A percentile compares a stretch with the other conserved stretches of the same genome.
phyloP scores from a whole-genome alignment of 2,888 invertebrate species.

The Microctonus aethiopoides region DNA sequence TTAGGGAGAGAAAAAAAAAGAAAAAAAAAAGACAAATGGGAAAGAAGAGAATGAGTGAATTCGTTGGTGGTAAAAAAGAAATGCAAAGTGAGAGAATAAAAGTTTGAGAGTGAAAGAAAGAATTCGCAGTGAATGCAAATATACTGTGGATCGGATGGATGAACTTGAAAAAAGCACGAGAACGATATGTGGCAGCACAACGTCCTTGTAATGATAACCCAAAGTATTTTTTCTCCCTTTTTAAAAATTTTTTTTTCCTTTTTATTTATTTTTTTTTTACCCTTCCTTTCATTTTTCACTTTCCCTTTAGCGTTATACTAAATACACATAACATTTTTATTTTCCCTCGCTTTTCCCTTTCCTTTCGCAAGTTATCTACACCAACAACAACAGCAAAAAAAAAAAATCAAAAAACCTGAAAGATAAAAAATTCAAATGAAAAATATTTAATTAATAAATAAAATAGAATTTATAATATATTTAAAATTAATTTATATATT shows the following conservation, averaged over 20 bases:
- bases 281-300: constrained; percentile 32
- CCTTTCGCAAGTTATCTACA: background rate
- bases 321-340: background rate
- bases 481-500: too few relatives aligned
- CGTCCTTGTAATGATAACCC: constrained; percentile 47
- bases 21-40: constrained; percentile 1
- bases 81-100: too few relatives aligned
- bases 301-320: constrained; percentile 20
- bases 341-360: constrained; percentile 6
- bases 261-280: constrained; percentile 35
- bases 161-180: constrained; percentile 36
- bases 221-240: constrained; percentile 36
- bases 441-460: too few relatives aligned
- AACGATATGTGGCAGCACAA: constrained; percentile 35
- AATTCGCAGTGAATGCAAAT: constrained; percentile 46
- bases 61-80: constrained; percentile 38
- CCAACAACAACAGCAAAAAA: background rate
- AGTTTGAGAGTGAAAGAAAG: constrained; percentile 25
- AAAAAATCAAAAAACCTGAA: background rate
- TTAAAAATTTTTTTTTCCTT: constrained; percentile 31
- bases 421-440: too few relatives aligned
- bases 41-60: constrained; percentile 45
- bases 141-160: constrained; percentile 51
- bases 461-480: too few relatives aligned
- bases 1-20: constrained; percentile 33